Evolutionary conservation across 2,888 invertebrate species (phyloP).

Genomic region (Drosophila merina): DNA sequence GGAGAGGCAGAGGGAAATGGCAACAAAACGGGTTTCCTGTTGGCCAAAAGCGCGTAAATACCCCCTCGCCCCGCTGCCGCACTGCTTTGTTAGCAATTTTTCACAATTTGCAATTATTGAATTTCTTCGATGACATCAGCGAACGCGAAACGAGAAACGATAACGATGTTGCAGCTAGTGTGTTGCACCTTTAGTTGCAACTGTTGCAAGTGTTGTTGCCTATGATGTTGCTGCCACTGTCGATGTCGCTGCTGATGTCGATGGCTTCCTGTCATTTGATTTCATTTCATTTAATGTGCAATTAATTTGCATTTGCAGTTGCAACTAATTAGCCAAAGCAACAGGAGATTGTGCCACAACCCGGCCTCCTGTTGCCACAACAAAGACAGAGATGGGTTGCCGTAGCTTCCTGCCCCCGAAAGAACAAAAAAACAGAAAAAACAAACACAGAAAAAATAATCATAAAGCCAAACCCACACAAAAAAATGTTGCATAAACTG

Average conservation of each 20-base stretch:
- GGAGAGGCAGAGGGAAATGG: neutral
- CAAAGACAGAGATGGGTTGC: neutral
- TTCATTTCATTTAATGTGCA: constrained; percentile 63
- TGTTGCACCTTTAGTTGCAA: constrained; percentile 1
- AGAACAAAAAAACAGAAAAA: neutral
- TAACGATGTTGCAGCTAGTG: constrained; percentile 17
- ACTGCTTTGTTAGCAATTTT: constrained; percentile 55
- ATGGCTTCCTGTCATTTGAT: constrained; percentile 63
- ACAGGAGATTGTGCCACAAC: constrained; percentile 17
- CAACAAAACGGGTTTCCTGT: constrained; percentile 65
- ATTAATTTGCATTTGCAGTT: constrained; percentile 58
- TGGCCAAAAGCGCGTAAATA: constrained; percentile 66
- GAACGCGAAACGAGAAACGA: constrained; percentile 22
- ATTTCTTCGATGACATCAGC: constrained; percentile 73
- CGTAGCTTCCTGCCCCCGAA: neutral
- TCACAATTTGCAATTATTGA: constrained; percentile 72
- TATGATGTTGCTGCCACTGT: neutral
- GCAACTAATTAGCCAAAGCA: constrained; percentile 19
- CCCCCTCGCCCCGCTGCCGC: no score
- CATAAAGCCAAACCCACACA: neutral
- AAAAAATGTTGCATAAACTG: constrained; percentile 52
- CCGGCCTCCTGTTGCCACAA: constrained; percentile 3
- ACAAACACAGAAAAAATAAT: neutral
- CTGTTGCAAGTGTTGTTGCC: neutral
- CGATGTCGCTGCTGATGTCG: neutral